phyloP scores from a whole-genome alignment of 2,797 vertebrate genomes.

The Anisognathus igniventris region DNA sequence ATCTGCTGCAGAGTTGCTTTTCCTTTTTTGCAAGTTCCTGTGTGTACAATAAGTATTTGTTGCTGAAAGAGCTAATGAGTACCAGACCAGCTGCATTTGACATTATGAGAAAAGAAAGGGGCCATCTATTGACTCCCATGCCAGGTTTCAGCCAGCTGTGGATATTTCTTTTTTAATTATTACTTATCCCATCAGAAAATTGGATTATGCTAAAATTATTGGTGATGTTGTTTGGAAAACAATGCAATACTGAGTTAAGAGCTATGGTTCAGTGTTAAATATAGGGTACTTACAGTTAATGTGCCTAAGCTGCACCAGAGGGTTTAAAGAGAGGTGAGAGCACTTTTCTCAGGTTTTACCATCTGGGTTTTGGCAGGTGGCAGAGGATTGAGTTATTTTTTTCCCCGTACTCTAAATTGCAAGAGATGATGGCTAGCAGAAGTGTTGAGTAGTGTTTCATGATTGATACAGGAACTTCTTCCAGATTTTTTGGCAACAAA shows the following conservation, averaged over 20 bases:
- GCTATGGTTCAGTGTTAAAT: neutral
- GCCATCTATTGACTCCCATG: constrained; percentile 24
- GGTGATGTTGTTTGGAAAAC: neutral
- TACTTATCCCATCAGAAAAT: constrained; percentile 37
- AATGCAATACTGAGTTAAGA: neutral
- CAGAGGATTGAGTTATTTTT: neutral
- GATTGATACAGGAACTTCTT: neutral
- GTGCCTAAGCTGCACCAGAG: neutral
- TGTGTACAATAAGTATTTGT: neutral
- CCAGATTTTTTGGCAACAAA: neutral
- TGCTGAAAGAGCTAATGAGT: constrained; percentile 54
- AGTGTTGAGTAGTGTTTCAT: neutral
- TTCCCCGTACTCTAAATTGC: neutral
- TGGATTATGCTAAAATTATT: constrained; percentile 36
- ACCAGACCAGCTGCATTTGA: constrained; percentile 48
- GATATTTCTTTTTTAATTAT: constrained; percentile 38
- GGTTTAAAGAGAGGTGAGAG: constrained; percentile 16
- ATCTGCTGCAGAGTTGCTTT: constrained; percentile 5
- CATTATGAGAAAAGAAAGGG: constrained; percentile 29
- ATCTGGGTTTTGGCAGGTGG: constrained; percentile 37
- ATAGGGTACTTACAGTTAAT: neutral
- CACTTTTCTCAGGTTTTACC: constrained; percentile 18
- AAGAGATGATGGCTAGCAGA: neutral
- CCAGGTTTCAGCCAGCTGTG: constrained; percentile 43
- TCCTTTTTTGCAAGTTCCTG: constrained; percentile 21